A percentile compares a stretch with the other conserved stretches of the same genome.
phyloP scores from a whole-genome alignment of 2,888 invertebrate species.

The Drosophila neutralis region DNA sequence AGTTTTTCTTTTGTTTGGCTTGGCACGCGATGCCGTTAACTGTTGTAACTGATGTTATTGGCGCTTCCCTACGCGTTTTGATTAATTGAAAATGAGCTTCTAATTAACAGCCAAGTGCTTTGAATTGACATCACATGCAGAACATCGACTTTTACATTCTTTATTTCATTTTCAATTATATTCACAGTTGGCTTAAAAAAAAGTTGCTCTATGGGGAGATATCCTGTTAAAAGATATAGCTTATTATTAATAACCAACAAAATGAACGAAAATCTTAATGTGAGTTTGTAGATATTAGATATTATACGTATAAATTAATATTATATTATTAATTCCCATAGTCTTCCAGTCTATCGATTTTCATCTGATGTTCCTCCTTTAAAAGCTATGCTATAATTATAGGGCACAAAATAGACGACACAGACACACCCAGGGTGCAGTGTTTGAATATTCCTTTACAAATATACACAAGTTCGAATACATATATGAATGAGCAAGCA shows the following conservation, averaged over 20 bases:
- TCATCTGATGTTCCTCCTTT: not conserved
- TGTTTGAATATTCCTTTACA: conserved; percentile 3
- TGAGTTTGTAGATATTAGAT: not conserved
- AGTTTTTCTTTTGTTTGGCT: not conserved
- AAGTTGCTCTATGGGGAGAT: not conserved
- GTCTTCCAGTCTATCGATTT: not conserved
- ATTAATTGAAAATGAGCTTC: conserved; percentile 78
- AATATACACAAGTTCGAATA: conserved; percentile 5
- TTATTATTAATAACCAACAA: not conserved
- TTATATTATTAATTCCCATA: no score
- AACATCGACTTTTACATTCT: not conserved
- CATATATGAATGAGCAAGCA: not conserved
- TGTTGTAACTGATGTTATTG: conserved; percentile 46
- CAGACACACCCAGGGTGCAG: conserved; percentile 15
- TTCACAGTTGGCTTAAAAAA: not conserved
- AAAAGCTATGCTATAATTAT: not conserved
- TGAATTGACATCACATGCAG: conserved; percentile 41
- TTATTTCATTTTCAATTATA: not conserved
- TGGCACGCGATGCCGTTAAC: conserved; percentile 59
- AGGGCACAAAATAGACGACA: not conserved
- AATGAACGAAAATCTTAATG: not conserved
- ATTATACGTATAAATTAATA: not conserved
- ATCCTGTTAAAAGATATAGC: not conserved
- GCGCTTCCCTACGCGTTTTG: conserved; percentile 52
- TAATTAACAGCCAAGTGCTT: conserved; percentile 63